These are phyloP conservation scores for Netelia melanura DNA, from an alignment of 2,888 invertebrate species.

Conservation along the genomic window DNA sequence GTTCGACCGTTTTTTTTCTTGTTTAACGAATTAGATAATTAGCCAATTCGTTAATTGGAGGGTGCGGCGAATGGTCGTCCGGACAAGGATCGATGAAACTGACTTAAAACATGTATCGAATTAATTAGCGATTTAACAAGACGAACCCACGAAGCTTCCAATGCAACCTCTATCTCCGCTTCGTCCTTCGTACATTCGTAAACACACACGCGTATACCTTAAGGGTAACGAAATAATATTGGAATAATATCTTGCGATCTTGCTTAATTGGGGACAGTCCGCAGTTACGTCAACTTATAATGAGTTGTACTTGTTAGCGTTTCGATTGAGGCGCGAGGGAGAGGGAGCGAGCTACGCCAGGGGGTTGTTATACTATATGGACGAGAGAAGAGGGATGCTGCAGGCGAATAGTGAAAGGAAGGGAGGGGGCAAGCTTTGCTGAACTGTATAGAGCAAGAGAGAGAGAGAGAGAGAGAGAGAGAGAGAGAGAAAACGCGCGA, in stretches of 20 bases:
- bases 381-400: conserved; percentile 54
- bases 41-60: neutral
- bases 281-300: conserved; percentile 74
- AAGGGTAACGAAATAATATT: conserved; percentile 67
- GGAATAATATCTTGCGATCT: conserved; percentile 72
- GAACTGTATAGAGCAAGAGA: conserved; percentile 1
- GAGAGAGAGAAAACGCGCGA: conserved; percentile 15
- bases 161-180: neutral
- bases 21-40: neutral
- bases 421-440: conserved; percentile 22
- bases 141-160: no score
- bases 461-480: conserved; percentile 9
- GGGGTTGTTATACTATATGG: no score
- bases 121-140: no score
- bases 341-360: conserved; percentile 13
- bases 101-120: neutral
- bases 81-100: conserved; percentile 5
- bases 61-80: neutral
- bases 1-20: no score
- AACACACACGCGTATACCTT: conserved; percentile 16
- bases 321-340: conserved; percentile 62
- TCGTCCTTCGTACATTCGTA: neutral
- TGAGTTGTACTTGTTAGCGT: conserved; percentile 75
- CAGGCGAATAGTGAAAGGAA: conserved; percentile 46
- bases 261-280: conserved; percentile 74